Percentiles rank a stretch among this genome's conserved stretches.
Evolutionary conservation across 2,113 vertebrate species (phyloP).

Genomic region (Lepisosteus oculatus): DNA sequence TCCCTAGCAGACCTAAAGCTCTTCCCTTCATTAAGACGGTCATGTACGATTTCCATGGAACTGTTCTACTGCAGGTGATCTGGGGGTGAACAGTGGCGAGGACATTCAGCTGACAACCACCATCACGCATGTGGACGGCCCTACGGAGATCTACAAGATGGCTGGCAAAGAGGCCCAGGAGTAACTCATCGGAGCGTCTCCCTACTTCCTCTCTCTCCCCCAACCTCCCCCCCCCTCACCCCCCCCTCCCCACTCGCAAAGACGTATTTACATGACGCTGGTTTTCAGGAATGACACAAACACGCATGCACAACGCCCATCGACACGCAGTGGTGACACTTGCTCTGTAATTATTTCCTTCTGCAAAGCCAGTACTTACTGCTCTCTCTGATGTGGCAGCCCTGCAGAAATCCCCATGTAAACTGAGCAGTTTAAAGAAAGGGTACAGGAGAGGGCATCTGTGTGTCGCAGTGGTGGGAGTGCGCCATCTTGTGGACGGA

Average conservation of each 20-base stretch:
- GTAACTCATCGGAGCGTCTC: constrained; percentile 42
- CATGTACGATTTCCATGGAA: background rate
- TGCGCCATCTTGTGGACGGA: too few relatives aligned
- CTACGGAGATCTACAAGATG: constrained; percentile 90
- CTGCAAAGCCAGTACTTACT: too few relatives aligned
- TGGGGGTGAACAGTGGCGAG: constrained; percentile 79
- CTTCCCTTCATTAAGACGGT: too few relatives aligned
- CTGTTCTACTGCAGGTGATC: constrained; percentile 58
- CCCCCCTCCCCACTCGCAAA: background rate
- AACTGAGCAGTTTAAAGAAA: background rate
- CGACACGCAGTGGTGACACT: background rate
- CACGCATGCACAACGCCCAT: too few relatives aligned
- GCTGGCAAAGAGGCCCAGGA: constrained; percentile 90
- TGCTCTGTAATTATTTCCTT: background rate
- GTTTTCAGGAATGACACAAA: too few relatives aligned
- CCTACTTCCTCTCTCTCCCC: background rate
- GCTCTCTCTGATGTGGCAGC: too few relatives aligned
- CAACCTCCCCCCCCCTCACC: constrained; percentile 21
- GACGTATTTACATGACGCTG: too few relatives aligned
- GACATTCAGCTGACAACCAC: constrained; percentile 94
- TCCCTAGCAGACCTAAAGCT: too few relatives aligned
- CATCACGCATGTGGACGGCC: constrained; percentile 87
- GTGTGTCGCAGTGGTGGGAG: too few relatives aligned
- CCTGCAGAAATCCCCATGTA: too few relatives aligned
- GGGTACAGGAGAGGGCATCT: background rate